Conservation (phyloP, 2,113 vertebrate genomes). For the Sarotherodon lohbergeri region DNA sequence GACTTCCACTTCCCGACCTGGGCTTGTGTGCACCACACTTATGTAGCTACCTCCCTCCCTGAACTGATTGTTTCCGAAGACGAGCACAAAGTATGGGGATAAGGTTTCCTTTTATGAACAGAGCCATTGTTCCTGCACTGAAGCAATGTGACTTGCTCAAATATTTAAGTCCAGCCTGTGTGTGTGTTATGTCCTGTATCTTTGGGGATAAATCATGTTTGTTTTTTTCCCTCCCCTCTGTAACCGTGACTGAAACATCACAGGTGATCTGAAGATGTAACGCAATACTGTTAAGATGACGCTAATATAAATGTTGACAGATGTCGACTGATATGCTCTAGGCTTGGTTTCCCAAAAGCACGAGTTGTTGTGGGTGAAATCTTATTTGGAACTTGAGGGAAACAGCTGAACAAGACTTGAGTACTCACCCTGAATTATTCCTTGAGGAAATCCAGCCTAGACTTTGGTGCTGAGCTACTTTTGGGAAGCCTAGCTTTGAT, state of each 20-base stretch:
- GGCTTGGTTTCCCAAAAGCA: conserved; percentile 28
- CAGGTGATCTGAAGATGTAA: conserved; percentile 19
- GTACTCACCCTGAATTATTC: not conserved
- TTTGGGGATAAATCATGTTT: conserved; percentile 1
- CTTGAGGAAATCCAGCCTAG: not conserved
- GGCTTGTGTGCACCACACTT: not conserved
- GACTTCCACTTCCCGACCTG: not conserved
- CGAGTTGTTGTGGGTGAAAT: not conserved
- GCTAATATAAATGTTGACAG: conserved; percentile 14
- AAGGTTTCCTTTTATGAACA: not conserved
- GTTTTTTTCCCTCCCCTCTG: not conserved
- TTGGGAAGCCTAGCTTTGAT: conserved; percentile 16
- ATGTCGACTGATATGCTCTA: not conserved
- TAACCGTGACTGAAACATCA: not conserved
- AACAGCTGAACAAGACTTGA: not conserved
- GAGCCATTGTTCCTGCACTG: conserved; percentile 17
- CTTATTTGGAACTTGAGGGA: not conserved
- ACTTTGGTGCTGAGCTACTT: conserved; percentile 33
- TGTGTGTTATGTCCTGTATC: not conserved
- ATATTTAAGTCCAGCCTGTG: not conserved
- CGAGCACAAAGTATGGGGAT: conserved; percentile 1
- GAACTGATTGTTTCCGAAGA: not conserved
- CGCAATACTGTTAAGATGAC: not conserved
- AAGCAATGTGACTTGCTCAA: not conserved
- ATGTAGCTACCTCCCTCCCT: conserved; percentile 26